These are phyloP conservation scores for Agrotis ipsilon DNA, from an alignment of 2,888 invertebrate species.

Conservation along the genomic window DNA sequence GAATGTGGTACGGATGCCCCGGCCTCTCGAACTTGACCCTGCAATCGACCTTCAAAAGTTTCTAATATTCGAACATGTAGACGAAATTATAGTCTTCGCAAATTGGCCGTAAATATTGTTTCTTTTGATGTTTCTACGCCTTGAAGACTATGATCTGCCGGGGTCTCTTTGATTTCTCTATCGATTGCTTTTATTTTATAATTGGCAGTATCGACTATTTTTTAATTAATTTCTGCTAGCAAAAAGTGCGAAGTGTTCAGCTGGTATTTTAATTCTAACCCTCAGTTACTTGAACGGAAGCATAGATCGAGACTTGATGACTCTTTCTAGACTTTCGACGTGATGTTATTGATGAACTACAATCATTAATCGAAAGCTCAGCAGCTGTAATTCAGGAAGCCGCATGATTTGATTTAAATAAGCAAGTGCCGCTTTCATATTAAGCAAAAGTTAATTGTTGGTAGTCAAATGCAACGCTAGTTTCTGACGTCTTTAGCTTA, in stretches of 20 bases:
- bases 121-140: conserved; percentile 41
- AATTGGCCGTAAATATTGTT: conserved; percentile 48
- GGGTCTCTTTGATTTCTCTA: conserved; percentile 26
- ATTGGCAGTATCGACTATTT: conserved; percentile 14
- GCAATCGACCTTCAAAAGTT: conserved; percentile 57
- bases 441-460: conserved; percentile 17
- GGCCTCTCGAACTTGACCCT: conserved; percentile 80
- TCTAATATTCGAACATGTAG: conserved; percentile 52
- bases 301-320: conserved; percentile 27
- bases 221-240: conserved; percentile 27
- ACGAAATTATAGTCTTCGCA: conserved; percentile 49
- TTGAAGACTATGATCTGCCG: conserved; percentile 38
- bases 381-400: conserved; percentile 35
- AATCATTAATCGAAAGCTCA: conserved; percentile 30
- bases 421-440: conserved; percentile 1
- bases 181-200: conserved; percentile 44
- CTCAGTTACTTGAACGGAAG: conserved; percentile 17
- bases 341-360: neutral
- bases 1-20: conserved; percentile 69
- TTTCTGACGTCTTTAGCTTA: conserved; percentile 5
- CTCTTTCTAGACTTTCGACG: conserved; percentile 29
- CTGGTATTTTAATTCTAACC: conserved; percentile 12
- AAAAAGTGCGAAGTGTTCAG: conserved; percentile 42
- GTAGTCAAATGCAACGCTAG: conserved; percentile 7
- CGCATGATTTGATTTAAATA: conserved; percentile 6